Percentiles rank a stretch among this genome's conserved stretches.
phyloP scores from a whole-genome alignment of 2,113 vertebrate genomes.

The Lagenorhynchus albirostris region DNA sequence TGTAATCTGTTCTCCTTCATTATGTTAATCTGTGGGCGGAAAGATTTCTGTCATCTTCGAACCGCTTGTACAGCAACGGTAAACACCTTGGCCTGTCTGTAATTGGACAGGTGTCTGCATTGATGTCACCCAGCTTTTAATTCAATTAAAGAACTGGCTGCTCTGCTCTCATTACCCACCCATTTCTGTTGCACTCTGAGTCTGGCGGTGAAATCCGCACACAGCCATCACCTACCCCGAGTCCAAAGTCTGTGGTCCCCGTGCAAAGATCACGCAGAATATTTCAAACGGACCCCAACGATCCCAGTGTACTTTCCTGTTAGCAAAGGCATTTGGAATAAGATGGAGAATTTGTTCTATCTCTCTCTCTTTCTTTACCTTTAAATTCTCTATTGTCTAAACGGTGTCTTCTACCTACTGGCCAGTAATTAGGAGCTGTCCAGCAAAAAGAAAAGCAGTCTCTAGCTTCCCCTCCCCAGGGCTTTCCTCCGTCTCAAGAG shows the following conservation, averaged over 20 bases:
- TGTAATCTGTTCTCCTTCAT: conserved; percentile 91
- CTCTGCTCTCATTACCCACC: conserved; percentile 92
- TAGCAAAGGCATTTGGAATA: background rate
- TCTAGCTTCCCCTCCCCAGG: conserved; percentile 33
- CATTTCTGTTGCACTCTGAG: conserved; percentile 89
- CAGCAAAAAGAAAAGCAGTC: conserved; percentile 33
- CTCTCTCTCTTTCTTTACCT: background rate
- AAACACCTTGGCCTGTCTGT: conserved; percentile 92
- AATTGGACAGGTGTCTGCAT: conserved; percentile 93
- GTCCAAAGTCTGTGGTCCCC: conserved; percentile 78
- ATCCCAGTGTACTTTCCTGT: background rate
- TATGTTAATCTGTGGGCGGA: conserved; percentile 93
- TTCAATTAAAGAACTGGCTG: conserved; percentile 97
- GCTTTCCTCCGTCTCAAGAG: conserved; percentile 53
- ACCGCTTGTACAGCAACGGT: conserved; percentile 86
- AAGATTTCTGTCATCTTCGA: conserved; percentile 90
- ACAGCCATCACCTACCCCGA: conserved; percentile 82
- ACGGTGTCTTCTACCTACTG: background rate
- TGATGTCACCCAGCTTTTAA: conserved; percentile 93
- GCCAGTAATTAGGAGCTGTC: conserved; percentile 23
- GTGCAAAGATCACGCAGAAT: conserved; percentile 65
- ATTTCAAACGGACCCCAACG: conserved; percentile 46
- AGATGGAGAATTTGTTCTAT: background rate
- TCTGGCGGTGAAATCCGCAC: conserved; percentile 88
- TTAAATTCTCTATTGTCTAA: background rate